A percentile compares a stretch with the other conserved stretches of the same genome.
Evolutionary conservation across 2,797 vertebrate species (phyloP).

Genomic region (Tadarida brasiliensis): DNA sequence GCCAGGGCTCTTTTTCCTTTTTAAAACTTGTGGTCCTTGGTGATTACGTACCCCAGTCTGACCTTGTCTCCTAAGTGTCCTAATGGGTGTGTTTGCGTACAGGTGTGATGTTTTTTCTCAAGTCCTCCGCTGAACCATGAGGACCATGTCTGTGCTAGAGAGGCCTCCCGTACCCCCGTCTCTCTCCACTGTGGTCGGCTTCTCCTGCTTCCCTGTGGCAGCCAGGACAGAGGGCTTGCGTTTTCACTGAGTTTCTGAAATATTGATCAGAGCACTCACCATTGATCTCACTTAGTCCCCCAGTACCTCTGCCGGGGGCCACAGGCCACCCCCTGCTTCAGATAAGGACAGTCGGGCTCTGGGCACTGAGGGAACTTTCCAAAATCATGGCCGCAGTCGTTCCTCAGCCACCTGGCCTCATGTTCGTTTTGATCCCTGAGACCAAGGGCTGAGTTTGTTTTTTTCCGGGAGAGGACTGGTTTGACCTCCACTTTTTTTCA

Average conservation of each 20-base stretch:
- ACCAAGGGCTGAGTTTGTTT: neutral
- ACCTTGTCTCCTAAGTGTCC: no score
- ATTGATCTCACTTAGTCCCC: neutral
- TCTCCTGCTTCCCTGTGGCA: neutral
- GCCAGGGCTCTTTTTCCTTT: neutral
- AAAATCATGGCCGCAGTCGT: accelerated
- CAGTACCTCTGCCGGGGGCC: accelerated
- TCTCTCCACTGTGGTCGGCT: accelerated
- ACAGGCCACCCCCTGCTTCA: accelerated
- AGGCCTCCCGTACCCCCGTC: accelerated
- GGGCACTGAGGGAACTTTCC: neutral
- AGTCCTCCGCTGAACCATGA: neutral
- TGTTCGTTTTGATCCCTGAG: neutral
- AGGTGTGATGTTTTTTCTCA: neutral
- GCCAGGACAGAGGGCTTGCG: neutral
- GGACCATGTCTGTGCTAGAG: neutral
- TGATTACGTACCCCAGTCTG: neutral
- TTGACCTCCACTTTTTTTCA: neutral
- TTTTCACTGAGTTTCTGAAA: neutral
- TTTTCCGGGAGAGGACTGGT: neutral
- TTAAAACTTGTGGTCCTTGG: neutral
- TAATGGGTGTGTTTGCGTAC: accelerated
- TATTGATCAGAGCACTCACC: no score
- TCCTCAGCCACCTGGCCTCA: neutral
- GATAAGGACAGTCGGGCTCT: neutral